Conservation (phyloP, 1,140 invertebrate genomes). For the Lasaia peninsularis region DNA sequence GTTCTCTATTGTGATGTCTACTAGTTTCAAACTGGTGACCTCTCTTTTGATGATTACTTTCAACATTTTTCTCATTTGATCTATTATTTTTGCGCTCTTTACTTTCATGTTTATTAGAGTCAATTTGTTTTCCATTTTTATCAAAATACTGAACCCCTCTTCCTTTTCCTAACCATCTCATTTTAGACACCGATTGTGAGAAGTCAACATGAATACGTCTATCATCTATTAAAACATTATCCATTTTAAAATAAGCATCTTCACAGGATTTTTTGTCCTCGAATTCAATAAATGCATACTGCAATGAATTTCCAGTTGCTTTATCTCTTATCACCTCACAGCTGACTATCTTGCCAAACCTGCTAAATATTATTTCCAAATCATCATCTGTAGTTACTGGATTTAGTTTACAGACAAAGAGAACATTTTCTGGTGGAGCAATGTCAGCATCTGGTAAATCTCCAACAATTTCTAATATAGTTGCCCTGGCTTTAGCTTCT, state of each 20-base stretch:
- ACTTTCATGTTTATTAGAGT: conserved; percentile 22
- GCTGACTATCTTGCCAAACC: conserved; percentile 95
- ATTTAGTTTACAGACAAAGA: conserved; percentile 99
- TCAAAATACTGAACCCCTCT: conserved; percentile 80
- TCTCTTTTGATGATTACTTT: conserved; percentile 24
- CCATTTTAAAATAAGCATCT: conserved; percentile 99
- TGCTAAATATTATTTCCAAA: conserved; percentile 97
- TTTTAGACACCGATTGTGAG: conserved; percentile 97
- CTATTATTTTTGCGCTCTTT: conserved; percentile 21
- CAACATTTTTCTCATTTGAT: conserved; percentile 12
- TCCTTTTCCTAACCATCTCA: conserved; percentile 92
- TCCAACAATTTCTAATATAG: conserved; percentile 98
- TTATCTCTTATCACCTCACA: conserved; percentile 99
- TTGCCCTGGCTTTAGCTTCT: conserved; percentile 97
- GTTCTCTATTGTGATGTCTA: conserved; percentile 16
- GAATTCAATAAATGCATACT: conserved; percentile 99
- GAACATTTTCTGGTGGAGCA: conserved; percentile 98
- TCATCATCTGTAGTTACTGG: conserved; percentile 99
- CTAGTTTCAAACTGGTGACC: not conserved
- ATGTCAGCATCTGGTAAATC: conserved; percentile 98
- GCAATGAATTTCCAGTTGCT: conserved; percentile 95
- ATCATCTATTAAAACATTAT: conserved; percentile 99
- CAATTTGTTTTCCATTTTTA: conserved; percentile 33
- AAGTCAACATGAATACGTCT: conserved; percentile 99
- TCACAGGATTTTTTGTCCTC: conserved; percentile 96